Evolutionary conservation across 2,888 invertebrate species (phyloP).

Genomic region (Spodoptera exigua): DNA sequence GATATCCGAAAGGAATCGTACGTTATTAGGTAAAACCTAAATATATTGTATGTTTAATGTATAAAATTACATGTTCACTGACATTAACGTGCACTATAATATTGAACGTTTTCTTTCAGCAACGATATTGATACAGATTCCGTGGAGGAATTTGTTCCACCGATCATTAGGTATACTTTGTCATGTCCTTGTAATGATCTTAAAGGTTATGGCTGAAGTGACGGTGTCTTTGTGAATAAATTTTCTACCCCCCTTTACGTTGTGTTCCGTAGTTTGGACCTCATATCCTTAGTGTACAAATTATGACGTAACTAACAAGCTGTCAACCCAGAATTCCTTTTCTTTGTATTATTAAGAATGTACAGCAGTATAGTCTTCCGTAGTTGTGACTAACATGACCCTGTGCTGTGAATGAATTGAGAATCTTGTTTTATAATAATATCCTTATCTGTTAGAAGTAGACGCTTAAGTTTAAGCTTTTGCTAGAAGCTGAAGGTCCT

Average conservation of each 20-base stretch:
- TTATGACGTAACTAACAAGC: slow-evolving; percentile 55
- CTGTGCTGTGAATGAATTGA: slow-evolving; percentile 33
- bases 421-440: slow-evolving; percentile 12
- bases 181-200: slow-evolving; percentile 59
- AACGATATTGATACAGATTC: slow-evolving; percentile 79
- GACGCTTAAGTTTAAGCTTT: slow-evolving; percentile 36
- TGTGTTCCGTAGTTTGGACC: slow-evolving; percentile 49
- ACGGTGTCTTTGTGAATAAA: slow-evolving; percentile 74
- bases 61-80: slow-evolving; percentile 45
- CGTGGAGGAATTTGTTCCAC: slow-evolving; percentile 72
- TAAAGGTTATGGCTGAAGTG: slow-evolving; percentile 68
- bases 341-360: slow-evolving; percentile 33
- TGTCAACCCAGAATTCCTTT: slow-evolving; percentile 27
- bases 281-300: slow-evolving; percentile 41
- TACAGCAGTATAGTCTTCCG: slow-evolving; percentile 38
- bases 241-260: slow-evolving; percentile 50
- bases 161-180: slow-evolving; percentile 82
- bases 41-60: slow-evolving; percentile 54
- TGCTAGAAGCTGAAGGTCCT: slow-evolving; percentile 2
- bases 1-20: slow-evolving; percentile 72
- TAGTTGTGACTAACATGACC: slow-evolving; percentile 58
- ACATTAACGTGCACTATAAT: slow-evolving; percentile 67
- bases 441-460: slow-evolving; percentile 18
- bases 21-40: slow-evolving; percentile 78
- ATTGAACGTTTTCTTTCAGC: slow-evolving; percentile 82